Conservation (phyloP, 37 sponge, comb jelly and placozoan species). For the Beroe forskalii region DNA sequence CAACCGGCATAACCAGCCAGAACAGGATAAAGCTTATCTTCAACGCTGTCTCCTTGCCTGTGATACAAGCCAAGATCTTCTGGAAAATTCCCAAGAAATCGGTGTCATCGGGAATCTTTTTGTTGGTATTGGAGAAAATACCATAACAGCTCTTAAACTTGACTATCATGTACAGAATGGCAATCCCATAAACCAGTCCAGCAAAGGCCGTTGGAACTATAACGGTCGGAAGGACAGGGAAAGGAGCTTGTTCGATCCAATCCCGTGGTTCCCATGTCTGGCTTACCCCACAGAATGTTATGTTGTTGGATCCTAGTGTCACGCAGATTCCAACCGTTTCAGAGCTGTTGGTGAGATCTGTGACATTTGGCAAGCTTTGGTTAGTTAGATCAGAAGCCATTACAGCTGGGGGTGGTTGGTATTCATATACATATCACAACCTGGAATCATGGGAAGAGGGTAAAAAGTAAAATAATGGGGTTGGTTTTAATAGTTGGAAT, state of each 20-base stretch:
- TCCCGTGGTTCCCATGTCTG: neutral
- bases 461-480: too few species aligned
- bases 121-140: neutral
- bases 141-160: neutral
- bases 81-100: neutral
- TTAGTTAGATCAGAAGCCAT: too few species aligned
- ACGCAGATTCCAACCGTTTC: too few species aligned
- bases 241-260: neutral
- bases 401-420: too few species aligned
- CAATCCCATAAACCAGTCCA: neutral
- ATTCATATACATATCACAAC: too few species aligned
- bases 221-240: neutral
- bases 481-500: too few species aligned
- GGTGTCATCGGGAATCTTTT: neutral
- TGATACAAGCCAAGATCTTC: neutral
- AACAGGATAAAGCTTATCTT: neutral
- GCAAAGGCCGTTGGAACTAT: neutral
- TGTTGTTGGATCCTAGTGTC: constrained; percentile 4
- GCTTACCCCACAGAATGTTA: neutral
- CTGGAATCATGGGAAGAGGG: too few species aligned
- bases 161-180: neutral
- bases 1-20: neutral
- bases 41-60: neutral
- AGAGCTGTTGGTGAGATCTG: too few species aligned
- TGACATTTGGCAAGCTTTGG: too few species aligned